Base-by-base conservation (phyloP, 92 coral and sea anemone species). In the Phymanthus crucifer region DNA sequence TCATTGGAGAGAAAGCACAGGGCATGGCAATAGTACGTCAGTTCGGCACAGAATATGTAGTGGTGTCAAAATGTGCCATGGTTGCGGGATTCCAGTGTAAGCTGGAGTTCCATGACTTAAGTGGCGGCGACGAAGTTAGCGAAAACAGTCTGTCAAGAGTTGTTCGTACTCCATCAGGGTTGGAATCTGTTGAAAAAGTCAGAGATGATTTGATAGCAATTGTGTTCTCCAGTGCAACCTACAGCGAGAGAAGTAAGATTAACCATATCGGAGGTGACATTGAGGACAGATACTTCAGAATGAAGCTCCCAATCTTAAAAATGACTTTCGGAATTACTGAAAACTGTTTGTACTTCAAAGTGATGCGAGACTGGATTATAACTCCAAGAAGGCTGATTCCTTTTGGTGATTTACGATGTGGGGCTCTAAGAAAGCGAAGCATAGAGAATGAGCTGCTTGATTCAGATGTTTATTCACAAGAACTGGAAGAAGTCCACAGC, bases 101-200 rank as follows among this genome's bases (percentile, higher is more conserved):
- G 57, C 80, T 93, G 9, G 98, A 93, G 75, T 93, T 90, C 65
- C 93, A 93, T 82, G 83, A 87, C 33, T 56, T 94, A 21, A 83
- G 67, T 31, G 70, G 37, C 2, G 88, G 91, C 4, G 69, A 86
- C 23, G 89, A 77, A 64, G 38, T 81, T 0, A 50, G 87, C 6
- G 89, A 88, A 47, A 75, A 72, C 37, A 80, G 83, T 4, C 67
- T 84, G 0, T 82, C 86, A 13, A 71, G 98, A 40, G 94, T 91
- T 13, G 93, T 93, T 19, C 89, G 98, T 38, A 90, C 93, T 40
- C 98, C 98, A 31, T 88, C 88, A 47, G 98, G 98, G 21, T 84
- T 93, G 21, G 94, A 93, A 57, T 89, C 95, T 29, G 89, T 93
- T 9, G 84, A 84, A 48, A 76, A 74, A 21, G 88, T 88, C 32